Conservation (phyloP, 2,113 vertebrate genomes). For the Ameiurus melas region DNA sequence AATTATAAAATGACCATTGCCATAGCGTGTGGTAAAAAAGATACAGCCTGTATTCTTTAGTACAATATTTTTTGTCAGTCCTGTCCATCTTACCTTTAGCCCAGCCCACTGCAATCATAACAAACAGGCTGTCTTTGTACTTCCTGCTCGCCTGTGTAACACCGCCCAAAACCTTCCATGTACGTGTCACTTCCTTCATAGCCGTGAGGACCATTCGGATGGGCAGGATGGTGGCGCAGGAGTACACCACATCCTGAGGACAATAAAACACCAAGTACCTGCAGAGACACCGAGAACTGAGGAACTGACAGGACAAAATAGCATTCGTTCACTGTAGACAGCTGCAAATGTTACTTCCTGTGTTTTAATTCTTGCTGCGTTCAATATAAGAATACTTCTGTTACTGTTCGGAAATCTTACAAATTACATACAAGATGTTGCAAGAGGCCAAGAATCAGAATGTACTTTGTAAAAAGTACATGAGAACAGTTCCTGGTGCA, state of each 20-base stretch:
- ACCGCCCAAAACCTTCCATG: slow-evolving; percentile 91
- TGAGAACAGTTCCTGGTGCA: not conserved
- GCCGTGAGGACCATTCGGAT: slow-evolving; percentile 82
- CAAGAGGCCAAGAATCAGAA: not conserved
- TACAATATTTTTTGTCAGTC: not conserved
- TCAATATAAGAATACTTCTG: not conserved
- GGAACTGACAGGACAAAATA: not conserved
- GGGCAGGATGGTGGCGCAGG: slow-evolving; percentile 76
- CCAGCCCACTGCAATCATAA: slow-evolving; percentile 93
- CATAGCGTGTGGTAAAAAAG: not conserved
- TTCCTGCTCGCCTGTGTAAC: slow-evolving; percentile 80
- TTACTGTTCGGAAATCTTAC: not conserved
- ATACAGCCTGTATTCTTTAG: not conserved
- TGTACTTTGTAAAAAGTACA: not conserved
- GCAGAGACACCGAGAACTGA: slow-evolving; percentile 36
- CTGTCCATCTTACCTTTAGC: slow-evolving; percentile 81
- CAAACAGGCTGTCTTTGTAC: slow-evolving; percentile 86
- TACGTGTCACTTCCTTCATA: slow-evolving; percentile 95
- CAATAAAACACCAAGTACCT: slow-evolving; percentile 96
- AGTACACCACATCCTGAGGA: slow-evolving; percentile 82
- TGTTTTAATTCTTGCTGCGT: not conserved
- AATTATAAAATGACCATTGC: not conserved
- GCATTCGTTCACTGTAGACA: not conserved
- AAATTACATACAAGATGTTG: not conserved
- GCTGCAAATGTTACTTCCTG: not conserved